phyloP scores from a whole-genome alignment of 2,797 vertebrate species.

The Botia kubotai region DNA sequence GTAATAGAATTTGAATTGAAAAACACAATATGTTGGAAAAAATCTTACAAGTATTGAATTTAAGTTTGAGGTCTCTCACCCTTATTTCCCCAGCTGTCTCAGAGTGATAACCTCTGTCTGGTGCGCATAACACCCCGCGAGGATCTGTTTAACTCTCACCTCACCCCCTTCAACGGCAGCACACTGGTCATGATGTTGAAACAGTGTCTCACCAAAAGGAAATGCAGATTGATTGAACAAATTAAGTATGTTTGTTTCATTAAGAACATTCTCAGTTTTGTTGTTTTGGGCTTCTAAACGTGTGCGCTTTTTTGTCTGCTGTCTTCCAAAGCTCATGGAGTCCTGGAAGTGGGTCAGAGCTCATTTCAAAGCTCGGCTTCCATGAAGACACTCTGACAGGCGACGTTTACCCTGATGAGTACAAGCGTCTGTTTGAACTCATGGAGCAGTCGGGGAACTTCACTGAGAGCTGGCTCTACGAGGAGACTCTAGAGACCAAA shows the following conservation, averaged over 20 bases:
- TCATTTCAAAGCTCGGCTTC: conserved; percentile 79
- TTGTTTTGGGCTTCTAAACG: not conserved
- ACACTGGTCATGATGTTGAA: conserved; percentile 88
- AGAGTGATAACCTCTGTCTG: conserved; percentile 85
- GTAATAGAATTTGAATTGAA: too few species aligned
- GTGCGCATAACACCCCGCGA: conserved; percentile 85
- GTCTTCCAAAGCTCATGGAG: conserved; percentile 82
- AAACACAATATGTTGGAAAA: not conserved
- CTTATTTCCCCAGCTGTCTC: not conserved
- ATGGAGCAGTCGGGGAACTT: conserved; percentile 84
- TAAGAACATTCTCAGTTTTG: too few species aligned
- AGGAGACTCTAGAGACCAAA: conserved; percentile 76
- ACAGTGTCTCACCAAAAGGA: conserved; percentile 88
- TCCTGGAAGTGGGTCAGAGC: conserved; percentile 71
- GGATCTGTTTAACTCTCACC: conserved; percentile 83
- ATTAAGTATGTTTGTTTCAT: conserved; percentile 82
- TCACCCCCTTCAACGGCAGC: conserved; percentile 81
- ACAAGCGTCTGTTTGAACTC: conserved; percentile 84
- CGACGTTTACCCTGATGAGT: conserved; percentile 84
- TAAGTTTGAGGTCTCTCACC: too few species aligned
- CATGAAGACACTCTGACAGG: conserved; percentile 72
- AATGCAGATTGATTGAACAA: conserved; percentile 77
- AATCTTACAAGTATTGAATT: too few species aligned
- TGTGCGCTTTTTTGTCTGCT: not conserved
- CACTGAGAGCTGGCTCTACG: conserved; percentile 84